Conservation (phyloP, 2,797 vertebrate genomes). For the Antennarius maculatus region DNA sequence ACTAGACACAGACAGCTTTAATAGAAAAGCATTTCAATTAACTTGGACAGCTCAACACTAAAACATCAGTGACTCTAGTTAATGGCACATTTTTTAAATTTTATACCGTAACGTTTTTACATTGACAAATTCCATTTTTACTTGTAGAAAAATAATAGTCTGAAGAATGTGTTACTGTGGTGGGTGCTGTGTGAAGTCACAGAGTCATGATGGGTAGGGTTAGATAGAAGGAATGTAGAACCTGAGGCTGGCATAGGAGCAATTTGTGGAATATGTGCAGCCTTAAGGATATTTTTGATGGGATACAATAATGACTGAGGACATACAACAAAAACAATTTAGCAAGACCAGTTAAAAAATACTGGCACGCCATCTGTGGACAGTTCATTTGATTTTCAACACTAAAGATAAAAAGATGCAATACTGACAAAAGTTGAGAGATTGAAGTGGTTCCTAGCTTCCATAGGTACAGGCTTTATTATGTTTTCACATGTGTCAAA, state of each 20-base stretch:
- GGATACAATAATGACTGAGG: slow-evolving; percentile 2
- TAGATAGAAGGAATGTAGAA: slow-evolving; percentile 14
- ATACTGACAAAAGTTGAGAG: not conserved
- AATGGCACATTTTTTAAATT: slow-evolving; percentile 46
- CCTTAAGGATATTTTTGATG: not conserved
- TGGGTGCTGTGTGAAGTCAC: slow-evolving; percentile 16
- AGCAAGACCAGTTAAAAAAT: not conserved
- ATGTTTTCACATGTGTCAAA: too few relatives aligned
- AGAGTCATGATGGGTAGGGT: slow-evolving; percentile 79
- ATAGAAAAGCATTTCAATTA: slow-evolving; percentile 18
- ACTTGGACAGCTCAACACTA: slow-evolving; percentile 5
- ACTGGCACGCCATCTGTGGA: not conserved
- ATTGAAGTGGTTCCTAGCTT: slow-evolving; percentile 1
- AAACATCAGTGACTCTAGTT: slow-evolving; percentile 4
- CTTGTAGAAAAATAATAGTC: slow-evolving; percentile 88
- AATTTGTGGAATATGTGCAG: slow-evolving; percentile 14
- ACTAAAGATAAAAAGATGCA: not conserved
- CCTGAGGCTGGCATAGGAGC: not conserved
- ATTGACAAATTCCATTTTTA: slow-evolving; percentile 62
- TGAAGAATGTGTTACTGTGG: slow-evolving; percentile 73
- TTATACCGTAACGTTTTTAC: slow-evolving; percentile 52
- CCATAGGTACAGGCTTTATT: too few relatives aligned
- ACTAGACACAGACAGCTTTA: not conserved
- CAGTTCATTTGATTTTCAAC: not conserved
- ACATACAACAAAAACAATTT: not conserved